Conservation (phyloP, 2,113 vertebrate genomes). For the Dunckerocampus dactyliophorus region DNA sequence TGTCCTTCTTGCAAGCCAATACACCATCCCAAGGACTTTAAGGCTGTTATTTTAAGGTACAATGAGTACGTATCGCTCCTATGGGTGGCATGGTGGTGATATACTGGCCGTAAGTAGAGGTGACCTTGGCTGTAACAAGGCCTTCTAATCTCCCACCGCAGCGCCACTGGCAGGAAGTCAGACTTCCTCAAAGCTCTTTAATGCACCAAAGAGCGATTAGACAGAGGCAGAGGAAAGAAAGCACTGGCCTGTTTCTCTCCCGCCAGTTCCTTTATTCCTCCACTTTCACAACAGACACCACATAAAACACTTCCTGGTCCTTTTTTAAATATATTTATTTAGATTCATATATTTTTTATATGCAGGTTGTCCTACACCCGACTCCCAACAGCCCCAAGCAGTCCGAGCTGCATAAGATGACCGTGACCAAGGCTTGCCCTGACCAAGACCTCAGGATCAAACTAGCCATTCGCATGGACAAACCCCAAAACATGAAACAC, state of each 20-base stretch:
- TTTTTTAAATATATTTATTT: too few relatives aligned
- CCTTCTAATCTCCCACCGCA: constrained; percentile 62
- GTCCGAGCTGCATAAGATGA: constrained; percentile 98
- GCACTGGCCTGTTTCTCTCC: constrained; percentile 18
- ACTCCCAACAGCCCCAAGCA: constrained; percentile 97
- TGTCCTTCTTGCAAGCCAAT: neutral
- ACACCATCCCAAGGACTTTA: too few relatives aligned
- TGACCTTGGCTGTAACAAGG: constrained; percentile 63
- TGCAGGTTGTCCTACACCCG: constrained; percentile 91
- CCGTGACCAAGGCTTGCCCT: constrained; percentile 94
- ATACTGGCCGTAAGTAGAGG: constrained; percentile 34
- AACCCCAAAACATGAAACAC: constrained; percentile 99
- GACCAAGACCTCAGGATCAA: constrained; percentile 98
- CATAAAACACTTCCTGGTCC: constrained; percentile 11
- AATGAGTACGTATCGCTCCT: neutral
- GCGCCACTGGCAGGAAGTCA: constrained; percentile 51
- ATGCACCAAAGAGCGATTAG: constrained; percentile 64
- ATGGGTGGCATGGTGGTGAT: neutral
- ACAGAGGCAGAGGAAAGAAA: constrained; percentile 43
- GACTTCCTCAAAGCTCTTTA: constrained; percentile 67
- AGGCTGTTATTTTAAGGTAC: neutral
- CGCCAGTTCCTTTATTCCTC: constrained; percentile 42
- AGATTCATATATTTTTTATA: too few relatives aligned
- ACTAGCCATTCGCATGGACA: constrained; percentile 97
- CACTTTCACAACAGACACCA: constrained; percentile 15